Evolutionary conservation across 2,797 vertebrate genomes (phyloP).

Genomic region (Enteromius argenteus): DNA sequence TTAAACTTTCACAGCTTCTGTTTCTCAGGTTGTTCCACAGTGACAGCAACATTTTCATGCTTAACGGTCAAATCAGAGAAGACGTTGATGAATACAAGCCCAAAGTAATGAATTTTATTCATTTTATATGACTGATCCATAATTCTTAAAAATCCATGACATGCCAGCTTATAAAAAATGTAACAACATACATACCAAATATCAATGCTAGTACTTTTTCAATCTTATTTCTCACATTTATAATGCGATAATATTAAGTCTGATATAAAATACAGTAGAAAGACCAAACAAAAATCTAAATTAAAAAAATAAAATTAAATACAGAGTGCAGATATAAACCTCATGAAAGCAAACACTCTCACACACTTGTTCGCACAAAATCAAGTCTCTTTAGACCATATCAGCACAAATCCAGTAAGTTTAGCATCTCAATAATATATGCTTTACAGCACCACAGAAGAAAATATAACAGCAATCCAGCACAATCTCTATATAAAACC

Average conservation of each 20-base stretch:
- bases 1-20: slow-evolving; percentile 11
- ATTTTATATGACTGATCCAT: background rate
- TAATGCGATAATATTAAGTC: slow-evolving; percentile 16
- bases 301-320: background rate
- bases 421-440: background rate
- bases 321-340: background rate
- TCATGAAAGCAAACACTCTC: background rate
- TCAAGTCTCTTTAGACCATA: background rate
- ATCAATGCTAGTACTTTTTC: background rate
- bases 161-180: background rate
- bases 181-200: background rate
- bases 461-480: background rate
- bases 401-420: background rate
- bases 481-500: background rate
- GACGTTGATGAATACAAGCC: background rate
- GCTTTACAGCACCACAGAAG: background rate
- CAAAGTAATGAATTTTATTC: slow-evolving; percentile 18
- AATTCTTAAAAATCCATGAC: background rate
- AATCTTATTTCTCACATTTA: background rate
- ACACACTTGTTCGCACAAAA: slow-evolving; percentile 2
- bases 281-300: background rate
- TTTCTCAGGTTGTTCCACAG: slow-evolving; percentile 11
- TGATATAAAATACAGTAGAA: background rate
- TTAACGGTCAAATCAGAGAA: background rate
- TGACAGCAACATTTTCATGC: background rate